Percentiles rank a stretch among this genome's conserved stretches.
Conservation (phyloP, 2,888 invertebrate species). For the Disparrhopalites patrizii region DNA sequence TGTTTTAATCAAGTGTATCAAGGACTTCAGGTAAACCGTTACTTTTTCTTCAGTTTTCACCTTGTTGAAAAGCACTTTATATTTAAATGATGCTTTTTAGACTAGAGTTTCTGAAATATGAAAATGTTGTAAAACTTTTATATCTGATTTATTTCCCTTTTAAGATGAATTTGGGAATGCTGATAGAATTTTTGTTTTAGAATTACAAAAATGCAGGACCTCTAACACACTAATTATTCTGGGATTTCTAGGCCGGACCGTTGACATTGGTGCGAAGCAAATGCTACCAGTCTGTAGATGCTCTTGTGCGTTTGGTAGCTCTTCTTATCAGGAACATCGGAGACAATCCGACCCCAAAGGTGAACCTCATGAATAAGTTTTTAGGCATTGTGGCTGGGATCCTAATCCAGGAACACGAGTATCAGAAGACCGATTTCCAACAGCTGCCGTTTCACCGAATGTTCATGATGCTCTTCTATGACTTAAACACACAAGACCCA, state of each 20-base stretch:
- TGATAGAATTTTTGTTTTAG: too few species aligned
- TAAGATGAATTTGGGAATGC: too few species aligned
- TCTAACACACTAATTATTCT: not conserved
- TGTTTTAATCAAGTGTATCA: constrained; percentile 48
- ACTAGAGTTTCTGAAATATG: constrained; percentile 29
- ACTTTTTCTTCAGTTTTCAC: not conserved
- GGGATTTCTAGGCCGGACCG: constrained; percentile 35
- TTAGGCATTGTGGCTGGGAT: constrained; percentile 94
- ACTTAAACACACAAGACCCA: constrained; percentile 89
- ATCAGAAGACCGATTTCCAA: constrained; percentile 83
- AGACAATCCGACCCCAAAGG: constrained; percentile 88
- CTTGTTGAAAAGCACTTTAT: not conserved
- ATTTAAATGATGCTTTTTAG: constrained; percentile 10
- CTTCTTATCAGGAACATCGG: constrained; percentile 92
- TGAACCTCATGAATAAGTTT: constrained; percentile 92
- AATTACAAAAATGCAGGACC: too few species aligned
- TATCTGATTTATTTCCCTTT: not conserved
- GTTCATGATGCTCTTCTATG: constrained; percentile 92
- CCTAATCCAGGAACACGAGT: constrained; percentile 91
- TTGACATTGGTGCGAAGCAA: constrained; percentile 71
- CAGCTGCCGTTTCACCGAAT: constrained; percentile 97
- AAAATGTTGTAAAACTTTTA: not conserved
- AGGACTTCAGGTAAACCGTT: constrained; percentile 40
- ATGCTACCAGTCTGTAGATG: constrained; percentile 92
- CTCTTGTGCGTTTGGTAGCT: constrained; percentile 88